A percentile compares a stretch with the other conserved stretches of the same genome.
Conservation (phyloP, 2,888 invertebrate genomes). For the Chorisops tibialis region DNA sequence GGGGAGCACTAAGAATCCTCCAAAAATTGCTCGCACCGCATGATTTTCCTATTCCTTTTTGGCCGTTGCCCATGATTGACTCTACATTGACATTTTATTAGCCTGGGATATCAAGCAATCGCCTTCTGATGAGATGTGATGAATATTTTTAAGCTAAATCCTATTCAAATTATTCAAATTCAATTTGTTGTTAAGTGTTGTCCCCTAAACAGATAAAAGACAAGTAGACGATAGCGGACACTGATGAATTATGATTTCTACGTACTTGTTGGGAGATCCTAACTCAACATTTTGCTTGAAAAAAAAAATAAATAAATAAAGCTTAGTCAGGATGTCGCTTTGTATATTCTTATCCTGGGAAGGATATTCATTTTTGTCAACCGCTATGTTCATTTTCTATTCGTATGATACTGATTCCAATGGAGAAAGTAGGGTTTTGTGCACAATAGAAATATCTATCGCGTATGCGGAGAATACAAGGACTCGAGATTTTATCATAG, state of each 20-base stretch:
- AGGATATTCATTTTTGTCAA: too few relatives aligned
- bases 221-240: background rate
- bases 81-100: slow-evolving; percentile 24
- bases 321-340: too few relatives aligned
- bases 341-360: too few relatives aligned
- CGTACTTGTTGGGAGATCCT: too few relatives aligned
- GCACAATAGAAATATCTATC: background rate
- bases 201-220: slow-evolving; percentile 1
- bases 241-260: slow-evolving; percentile 10
- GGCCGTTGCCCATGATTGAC: slow-evolving; percentile 3
- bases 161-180: slow-evolving; percentile 29
- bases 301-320: too few relatives aligned
- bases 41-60: background rate
- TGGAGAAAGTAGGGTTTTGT: too few relatives aligned
- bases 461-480: too few relatives aligned
- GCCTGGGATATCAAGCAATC: slow-evolving; percentile 7
- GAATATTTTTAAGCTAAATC: slow-evolving; percentile 14
- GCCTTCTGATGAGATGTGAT: background rate
- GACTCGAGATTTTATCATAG: too few relatives aligned
- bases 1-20: background rate
- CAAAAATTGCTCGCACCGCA: background rate
- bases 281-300: too few relatives aligned
- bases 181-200: slow-evolving; percentile 27
- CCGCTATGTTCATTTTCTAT: too few relatives aligned
- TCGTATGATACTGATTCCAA: too few relatives aligned